Evolutionary conservation across 2,797 vertebrate genomes (phyloP), one percentile per base, ranked within the genome.

Genomic region (Hozukius guyotensis): DNA sequence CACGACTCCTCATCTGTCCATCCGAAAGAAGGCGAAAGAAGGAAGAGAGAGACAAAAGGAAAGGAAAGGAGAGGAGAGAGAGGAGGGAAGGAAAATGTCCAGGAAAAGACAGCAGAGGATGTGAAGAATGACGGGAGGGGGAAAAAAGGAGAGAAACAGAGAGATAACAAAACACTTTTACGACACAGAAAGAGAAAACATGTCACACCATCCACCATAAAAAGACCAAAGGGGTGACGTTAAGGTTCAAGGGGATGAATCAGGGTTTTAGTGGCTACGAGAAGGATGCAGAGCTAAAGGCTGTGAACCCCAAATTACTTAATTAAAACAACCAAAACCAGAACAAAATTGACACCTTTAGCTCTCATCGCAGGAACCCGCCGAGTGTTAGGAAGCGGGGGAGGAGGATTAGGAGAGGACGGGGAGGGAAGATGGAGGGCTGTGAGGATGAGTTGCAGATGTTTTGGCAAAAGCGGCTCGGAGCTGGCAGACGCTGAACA

Each of bases 1-100:
- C 97, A 99, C 95, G 97, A 97, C 91, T 98, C 95, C 84, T 95
- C 96, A 77, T 97, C 97, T 98, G 97, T 96, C 94, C 89, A 91
- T 96, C 93, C 93, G 90, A 96, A 95, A 97, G 96, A 94, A 87
- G 94, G 93, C 91, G 81, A 92, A 78, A 93, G 80, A 87, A 75
- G 67, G 85, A 84, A 71, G 80, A 85, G 81, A 87, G 82, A 87
- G 72, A 76, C 11, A 72, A 80, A 80, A 25, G 20, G 49, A 52
- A 42, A 52, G 4, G 52, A 55, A 0, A 92, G 82, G 79, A 55
- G 3, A 92, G 83, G 80, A 74, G 42, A 87, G 82, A 81, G 71
- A 92, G 56, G 75, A 38, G 14, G 87, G 77, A 60, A 62, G 83
- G 60, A 82, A 90, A 74, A 88, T 65, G 82, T 87, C 78, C 76